Evolutionary conservation across 1,140 invertebrate genomes (phyloP).

Genomic region (Halyomorpha halys): DNA sequence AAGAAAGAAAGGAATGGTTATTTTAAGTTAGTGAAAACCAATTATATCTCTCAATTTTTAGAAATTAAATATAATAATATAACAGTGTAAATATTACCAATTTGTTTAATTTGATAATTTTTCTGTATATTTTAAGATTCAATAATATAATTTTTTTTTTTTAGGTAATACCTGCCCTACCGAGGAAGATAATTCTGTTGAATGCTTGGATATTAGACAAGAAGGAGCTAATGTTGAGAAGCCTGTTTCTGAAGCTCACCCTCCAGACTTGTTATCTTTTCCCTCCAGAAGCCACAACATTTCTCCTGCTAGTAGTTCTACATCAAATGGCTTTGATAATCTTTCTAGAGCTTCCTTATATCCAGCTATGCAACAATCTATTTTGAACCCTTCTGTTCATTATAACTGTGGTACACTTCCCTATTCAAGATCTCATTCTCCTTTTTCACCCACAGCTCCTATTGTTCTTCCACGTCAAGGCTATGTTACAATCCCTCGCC

Average conservation of each 20-base stretch:
- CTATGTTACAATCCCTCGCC: conserved; percentile 72
- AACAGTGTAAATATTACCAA: too few relatives aligned
- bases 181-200: conserved; percentile 28
- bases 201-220: conserved; percentile 21
- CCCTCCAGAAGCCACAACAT: conserved; percentile 47
- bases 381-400: conserved; percentile 45
- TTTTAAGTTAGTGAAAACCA: too few relatives aligned
- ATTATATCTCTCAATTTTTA: too few relatives aligned
- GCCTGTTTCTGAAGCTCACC: conserved; percentile 38
- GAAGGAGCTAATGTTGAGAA: conserved; percentile 9
- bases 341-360: conserved; percentile 17
- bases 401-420: conserved; percentile 48
- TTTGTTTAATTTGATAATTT: too few relatives aligned
- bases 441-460: conserved; percentile 48
- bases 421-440: conserved; percentile 58
- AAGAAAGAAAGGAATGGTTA: too few relatives aligned
- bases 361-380: conserved; percentile 39
- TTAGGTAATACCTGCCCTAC: conserved; percentile 37
- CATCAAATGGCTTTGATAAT: conserved; percentile 52
- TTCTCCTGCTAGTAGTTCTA: conserved; percentile 58
- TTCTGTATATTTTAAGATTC: neutral
- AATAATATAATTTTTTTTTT: conserved; percentile 29
- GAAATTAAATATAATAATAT: too few relatives aligned
- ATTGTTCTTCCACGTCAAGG: conserved; percentile 56
- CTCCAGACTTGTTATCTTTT: conserved; percentile 71